Evolutionary conservation across 2,888 invertebrate species (phyloP), one percentile per base, ranked within the genome.

Genomic region (Notodonta ziczac): DNA sequence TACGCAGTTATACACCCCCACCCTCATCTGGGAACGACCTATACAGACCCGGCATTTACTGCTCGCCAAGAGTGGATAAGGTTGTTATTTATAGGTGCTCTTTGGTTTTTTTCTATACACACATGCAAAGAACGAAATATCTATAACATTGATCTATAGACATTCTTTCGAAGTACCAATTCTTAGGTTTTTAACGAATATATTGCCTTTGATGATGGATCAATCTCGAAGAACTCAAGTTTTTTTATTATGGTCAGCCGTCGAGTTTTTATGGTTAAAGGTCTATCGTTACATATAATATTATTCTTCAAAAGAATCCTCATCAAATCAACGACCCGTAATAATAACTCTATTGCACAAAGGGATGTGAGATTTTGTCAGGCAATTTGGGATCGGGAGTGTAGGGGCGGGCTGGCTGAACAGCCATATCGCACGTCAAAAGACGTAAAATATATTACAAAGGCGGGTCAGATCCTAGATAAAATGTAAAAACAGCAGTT

Each of bases 301-400:
- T 67, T 68, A 71, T 66, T 71, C 60, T 62, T 69, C 61, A 63
- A 66, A 70, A 70, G 73, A 72, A 81, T 83, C 81, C 82, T 86
- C 84, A 86, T 87, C 81, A 88, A 90, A 88, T 86, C 88, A 87
- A 80, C 83, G 85, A 81, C 77, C 88, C 87, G 86, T 83, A 87
- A 88, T 89, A 91, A 90, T 86, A 90, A 88, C 85, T 85, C 83
- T 80, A 88, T 88, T 83, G 83, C 78, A 88, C 84, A 89, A 90
- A 90, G 87, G 88, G 86, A 82, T 82, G 79, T 78, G 84, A 83
- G 81, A 87, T 90, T 88, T 87, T 83, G 84, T 79, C 84, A 81
- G 85, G 82, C 87, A 85, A 90, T 90, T 90, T 89, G 74, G 83
- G 75, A 80, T 80, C 81, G 78, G 72, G 81, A 84, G 78, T 80